These are phyloP conservation scores for Bostrychus sinensis DNA, from an alignment of 2,113 vertebrate species.

Conservation along the genomic window DNA sequence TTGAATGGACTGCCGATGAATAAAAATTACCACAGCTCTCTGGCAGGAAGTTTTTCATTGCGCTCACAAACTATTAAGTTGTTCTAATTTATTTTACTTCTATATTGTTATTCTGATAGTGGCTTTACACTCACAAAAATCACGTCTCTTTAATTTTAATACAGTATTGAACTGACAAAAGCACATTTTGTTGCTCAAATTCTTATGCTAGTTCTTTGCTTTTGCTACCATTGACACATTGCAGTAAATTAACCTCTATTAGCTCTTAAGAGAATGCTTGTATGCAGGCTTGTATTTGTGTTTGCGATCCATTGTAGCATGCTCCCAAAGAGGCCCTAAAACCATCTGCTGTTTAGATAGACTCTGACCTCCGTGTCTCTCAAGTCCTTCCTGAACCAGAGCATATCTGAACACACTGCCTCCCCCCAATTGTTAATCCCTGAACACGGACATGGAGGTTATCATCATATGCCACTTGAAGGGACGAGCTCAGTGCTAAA, in stretches of 20 bases:
- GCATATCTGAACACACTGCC: constrained; percentile 46
- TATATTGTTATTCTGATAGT: too few relatives aligned
- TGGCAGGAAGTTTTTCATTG: too few relatives aligned
- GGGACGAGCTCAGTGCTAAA: constrained; percentile 44
- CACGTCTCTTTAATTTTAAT: too few relatives aligned
- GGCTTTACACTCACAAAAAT: too few relatives aligned
- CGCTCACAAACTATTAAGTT: too few relatives aligned
- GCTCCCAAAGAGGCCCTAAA: constrained; percentile 59
- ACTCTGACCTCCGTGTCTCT: constrained; percentile 66
- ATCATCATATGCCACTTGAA: constrained; percentile 56
- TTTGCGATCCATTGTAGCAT: constrained; percentile 43
- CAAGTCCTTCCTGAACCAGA: constrained; percentile 47
- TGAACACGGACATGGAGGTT: constrained; percentile 57
- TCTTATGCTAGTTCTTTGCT: constrained; percentile 7
- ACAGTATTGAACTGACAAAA: too few relatives aligned
- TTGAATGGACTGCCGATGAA: too few relatives aligned
- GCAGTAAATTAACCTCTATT: constrained; percentile 9
- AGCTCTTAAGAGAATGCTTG: constrained; percentile 24
- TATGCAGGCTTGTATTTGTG: constrained; percentile 36
- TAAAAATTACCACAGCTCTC: too few relatives aligned
- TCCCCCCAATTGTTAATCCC: constrained; percentile 50
- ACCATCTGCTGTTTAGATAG: constrained; percentile 78
- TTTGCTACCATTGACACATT: constrained; percentile 2
- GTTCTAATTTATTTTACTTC: too few relatives aligned
- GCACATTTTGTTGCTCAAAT: too few relatives aligned